A percentile compares a stretch with the other conserved stretches of the same genome.
phyloP scores from a whole-genome alignment of 1,140 invertebrate species.

The Drosophila mayri region DNA sequence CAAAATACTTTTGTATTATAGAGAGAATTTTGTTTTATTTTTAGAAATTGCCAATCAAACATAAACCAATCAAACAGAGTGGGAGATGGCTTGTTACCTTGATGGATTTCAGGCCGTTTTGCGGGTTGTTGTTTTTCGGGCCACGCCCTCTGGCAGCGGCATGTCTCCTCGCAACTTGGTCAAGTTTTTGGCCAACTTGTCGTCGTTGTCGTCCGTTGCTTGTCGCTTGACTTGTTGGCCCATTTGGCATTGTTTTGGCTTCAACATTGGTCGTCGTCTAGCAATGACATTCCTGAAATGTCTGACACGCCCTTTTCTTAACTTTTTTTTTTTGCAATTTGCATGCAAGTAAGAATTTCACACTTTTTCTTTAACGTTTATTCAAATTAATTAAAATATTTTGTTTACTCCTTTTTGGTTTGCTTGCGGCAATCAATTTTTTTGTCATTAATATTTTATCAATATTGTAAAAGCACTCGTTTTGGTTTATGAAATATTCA shows the following conservation, averaged over 20 bases:
- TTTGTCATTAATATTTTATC: conserved; percentile 32
- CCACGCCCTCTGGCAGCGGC: conserved; percentile 12
- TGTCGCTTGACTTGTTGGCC: conserved; percentile 49
- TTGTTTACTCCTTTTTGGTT: conserved; percentile 6
- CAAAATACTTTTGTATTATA: conserved; percentile 38
- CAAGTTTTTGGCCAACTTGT: conserved; percentile 61
- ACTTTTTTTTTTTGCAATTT: conserved; percentile 7
- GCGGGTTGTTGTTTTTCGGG: conserved; percentile 20
- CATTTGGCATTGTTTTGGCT: conserved; percentile 62
- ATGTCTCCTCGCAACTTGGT: conserved; percentile 44
- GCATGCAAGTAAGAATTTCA: conserved; percentile 29
- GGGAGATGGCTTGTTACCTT: conserved; percentile 31
- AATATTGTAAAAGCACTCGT: conserved; percentile 10
- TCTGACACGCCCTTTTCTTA: conserved; percentile 14
- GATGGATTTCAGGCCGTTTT: conserved; percentile 30
- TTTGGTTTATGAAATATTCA: conserved; percentile 40
- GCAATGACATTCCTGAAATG: conserved; percentile 52
- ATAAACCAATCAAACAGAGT: conserved; percentile 42
- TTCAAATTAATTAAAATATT: conserved; percentile 26
- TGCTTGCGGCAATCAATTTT: conserved; percentile 8
- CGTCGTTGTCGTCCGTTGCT: conserved; percentile 14
- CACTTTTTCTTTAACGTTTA: conserved; percentile 11
- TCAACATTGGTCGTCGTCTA: conserved; percentile 30
- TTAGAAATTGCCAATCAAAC: conserved; percentile 74
- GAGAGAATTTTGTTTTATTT: conserved; percentile 62